phyloP scores from a whole-genome alignment of 2,888 invertebrate genomes.

The Blera fallax region DNA sequence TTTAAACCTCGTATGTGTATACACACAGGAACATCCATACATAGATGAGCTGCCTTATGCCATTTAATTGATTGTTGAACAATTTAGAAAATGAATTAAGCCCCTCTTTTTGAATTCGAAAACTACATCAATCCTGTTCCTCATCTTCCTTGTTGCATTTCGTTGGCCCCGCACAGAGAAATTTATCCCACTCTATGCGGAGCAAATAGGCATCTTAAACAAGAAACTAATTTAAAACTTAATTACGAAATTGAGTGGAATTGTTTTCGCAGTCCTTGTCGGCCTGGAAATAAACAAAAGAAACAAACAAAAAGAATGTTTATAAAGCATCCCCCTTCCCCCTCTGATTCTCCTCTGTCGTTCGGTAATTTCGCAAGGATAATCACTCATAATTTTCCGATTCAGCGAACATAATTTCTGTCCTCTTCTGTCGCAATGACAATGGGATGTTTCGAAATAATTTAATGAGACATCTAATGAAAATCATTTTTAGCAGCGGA shows the following conservation, averaged over 20 bases:
- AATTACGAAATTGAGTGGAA: conserved; percentile 65
- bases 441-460: conserved; percentile 66
- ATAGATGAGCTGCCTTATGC: too few species aligned
- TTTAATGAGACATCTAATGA: conserved; percentile 71
- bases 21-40: too few species aligned
- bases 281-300: neutral
- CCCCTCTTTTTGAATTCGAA: too few species aligned
- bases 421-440: conserved; percentile 46
- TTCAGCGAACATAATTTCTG: conserved; percentile 52
- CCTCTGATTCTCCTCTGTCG: neutral
- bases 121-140: neutral
- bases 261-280: conserved; percentile 52
- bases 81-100: too few species aligned
- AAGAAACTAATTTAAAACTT: conserved; percentile 54
- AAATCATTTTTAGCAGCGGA: conserved; percentile 66
- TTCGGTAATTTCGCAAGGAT: conserved; percentile 44
- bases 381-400: conserved; percentile 69
- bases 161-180: neutral
- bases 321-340: neutral
- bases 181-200: neutral
- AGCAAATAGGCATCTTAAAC: conserved; percentile 23
- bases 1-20: too few species aligned
- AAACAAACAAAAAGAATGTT: conserved; percentile 36
- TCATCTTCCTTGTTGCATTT: conserved; percentile 28
- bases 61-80: neutral